phyloP scores from a whole-genome alignment of 2,888 invertebrate genomes.

The Ophion obscuratus region DNA sequence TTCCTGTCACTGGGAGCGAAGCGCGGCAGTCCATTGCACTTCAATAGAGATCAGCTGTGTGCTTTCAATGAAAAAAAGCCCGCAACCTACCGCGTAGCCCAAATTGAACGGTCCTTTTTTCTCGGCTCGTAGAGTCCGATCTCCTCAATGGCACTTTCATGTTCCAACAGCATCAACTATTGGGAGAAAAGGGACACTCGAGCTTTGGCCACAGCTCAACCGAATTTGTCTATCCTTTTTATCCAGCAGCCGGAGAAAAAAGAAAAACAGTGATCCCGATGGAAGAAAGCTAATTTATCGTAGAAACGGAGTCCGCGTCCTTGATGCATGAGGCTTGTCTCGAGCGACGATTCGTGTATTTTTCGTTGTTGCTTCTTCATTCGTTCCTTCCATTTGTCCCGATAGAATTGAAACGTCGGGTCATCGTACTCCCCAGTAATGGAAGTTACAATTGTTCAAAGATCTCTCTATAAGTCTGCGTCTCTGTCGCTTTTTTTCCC shows the following conservation, averaged over 20 bases:
- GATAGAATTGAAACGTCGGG: slow-evolving; percentile 55
- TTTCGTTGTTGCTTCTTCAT: slow-evolving; percentile 22
- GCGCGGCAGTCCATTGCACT: neutral
- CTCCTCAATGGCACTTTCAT: neutral
- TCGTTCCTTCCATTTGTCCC: slow-evolving; percentile 46
- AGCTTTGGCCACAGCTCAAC: neutral
- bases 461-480: slow-evolving; percentile 39
- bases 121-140: neutral
- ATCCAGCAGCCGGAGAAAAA: neutral
- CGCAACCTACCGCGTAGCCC: neutral
- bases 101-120: neutral
- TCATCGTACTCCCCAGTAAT: slow-evolving; percentile 58
- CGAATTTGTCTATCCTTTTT: slow-evolving; percentile 2
- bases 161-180: neutral
- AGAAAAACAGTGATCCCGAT: neutral
- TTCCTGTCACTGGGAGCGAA: neutral
- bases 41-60: neutral
- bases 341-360: slow-evolving; percentile 20
- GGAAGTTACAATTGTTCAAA: slow-evolving; percentile 68
- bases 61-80: neutral
- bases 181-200: neutral
- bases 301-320: neutral
- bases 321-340: slow-evolving; percentile 23
- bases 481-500: neutral
- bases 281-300: slow-evolving; percentile 43